phyloP scores from a whole-genome alignment of 2,888 invertebrate genomes.

The Lissocephala sabroskyi region DNA sequence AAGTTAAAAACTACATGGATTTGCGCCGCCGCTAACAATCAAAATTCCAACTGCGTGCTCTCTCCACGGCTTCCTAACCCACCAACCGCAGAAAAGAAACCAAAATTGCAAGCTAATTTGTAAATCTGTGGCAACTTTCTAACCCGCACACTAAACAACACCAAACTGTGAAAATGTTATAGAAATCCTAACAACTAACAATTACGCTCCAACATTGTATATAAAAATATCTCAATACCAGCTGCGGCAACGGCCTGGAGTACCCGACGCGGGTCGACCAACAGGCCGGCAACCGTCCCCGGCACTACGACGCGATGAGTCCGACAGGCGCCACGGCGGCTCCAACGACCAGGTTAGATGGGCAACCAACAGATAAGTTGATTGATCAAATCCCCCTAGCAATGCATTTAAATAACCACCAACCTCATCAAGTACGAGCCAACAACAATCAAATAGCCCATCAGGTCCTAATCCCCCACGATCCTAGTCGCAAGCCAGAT shows the following conservation, averaged over 20 bases:
- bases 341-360: conserved; percentile 50
- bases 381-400: conserved; percentile 56
- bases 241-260: conserved; percentile 91
- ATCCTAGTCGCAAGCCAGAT: conserved; percentile 23
- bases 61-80: no score
- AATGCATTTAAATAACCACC: conserved; percentile 20
- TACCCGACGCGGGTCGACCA: conserved; percentile 78
- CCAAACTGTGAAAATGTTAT: no score
- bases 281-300: conserved; percentile 27
- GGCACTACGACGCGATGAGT: conserved; percentile 88
- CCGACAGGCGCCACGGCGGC: conserved; percentile 81
- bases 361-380: conserved; percentile 70
- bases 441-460: conserved; percentile 28
- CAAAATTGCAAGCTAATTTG: neutral
- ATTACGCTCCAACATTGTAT: neutral
- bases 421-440: conserved; percentile 32
- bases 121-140: neutral
- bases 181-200: conserved; percentile 10
- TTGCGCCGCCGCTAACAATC: no score
- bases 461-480: conserved; percentile 15
- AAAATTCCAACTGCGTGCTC: no score
- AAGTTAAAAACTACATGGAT: no score
- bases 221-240: conserved; percentile 68
- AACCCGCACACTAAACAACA: conserved; percentile 6
- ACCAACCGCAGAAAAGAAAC: no score